These are phyloP conservation scores for Solea solea DNA, from an alignment of 2,113 vertebrate species.

Conservation along the genomic window DNA sequence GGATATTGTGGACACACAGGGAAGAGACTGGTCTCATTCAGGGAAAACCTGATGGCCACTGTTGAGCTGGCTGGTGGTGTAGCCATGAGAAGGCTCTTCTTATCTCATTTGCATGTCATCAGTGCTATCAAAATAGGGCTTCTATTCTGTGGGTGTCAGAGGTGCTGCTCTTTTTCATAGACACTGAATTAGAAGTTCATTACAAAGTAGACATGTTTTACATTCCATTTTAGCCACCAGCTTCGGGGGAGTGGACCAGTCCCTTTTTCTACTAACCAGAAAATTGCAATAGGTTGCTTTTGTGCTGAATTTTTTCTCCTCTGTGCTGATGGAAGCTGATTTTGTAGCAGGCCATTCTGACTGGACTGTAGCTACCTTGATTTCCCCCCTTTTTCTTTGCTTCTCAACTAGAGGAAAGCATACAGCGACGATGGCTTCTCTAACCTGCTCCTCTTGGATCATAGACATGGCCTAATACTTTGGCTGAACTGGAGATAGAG, in stretches of 20 bases:
- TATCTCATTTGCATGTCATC: conserved; percentile 56
- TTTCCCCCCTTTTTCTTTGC: conserved; percentile 55
- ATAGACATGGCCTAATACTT: conserved; percentile 70
- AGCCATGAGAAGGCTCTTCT: conserved; percentile 27
- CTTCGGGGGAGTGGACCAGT: conserved; percentile 62
- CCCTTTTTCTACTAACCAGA: conserved; percentile 73
- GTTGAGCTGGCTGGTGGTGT: conserved; percentile 11
- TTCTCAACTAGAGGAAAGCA: conserved; percentile 72
- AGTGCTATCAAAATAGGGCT: conserved; percentile 12
- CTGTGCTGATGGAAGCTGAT: conserved; percentile 69
- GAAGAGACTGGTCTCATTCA: conserved; percentile 67
- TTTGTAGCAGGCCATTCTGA: conserved; percentile 65
- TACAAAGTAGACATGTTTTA: not conserved
- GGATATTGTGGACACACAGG: conserved; percentile 55
- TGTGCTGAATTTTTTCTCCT: conserved; percentile 60
- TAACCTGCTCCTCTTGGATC: conserved; percentile 77
- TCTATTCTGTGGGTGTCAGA: conserved; percentile 25
- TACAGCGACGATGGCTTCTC: conserved; percentile 71
- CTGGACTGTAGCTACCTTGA: conserved; percentile 59
- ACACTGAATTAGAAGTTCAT: conserved; percentile 3
- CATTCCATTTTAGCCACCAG: conserved; percentile 35
- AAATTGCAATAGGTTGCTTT: conserved; percentile 64
- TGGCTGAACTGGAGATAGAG: conserved; percentile 71
- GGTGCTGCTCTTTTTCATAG: conserved; percentile 32
- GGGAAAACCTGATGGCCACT: conserved; percentile 47